phyloP scores from a whole-genome alignment of 1,140 invertebrate genomes.

The Chironomus tepperi region DNA sequence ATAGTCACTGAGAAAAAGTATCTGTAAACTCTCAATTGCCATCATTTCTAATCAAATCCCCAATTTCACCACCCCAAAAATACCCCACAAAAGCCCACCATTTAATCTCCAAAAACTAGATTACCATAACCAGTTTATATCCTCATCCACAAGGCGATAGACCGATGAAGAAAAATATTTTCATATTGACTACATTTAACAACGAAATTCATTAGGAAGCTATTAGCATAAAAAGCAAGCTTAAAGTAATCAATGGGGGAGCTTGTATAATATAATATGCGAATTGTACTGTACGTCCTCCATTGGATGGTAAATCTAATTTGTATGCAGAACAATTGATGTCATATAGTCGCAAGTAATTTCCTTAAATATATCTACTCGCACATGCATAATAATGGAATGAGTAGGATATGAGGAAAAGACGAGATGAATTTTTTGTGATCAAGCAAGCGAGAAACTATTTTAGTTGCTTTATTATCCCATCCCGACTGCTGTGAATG shows the following conservation, averaged over 20 bases:
- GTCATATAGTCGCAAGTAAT: background rate
- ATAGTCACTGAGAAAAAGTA: too few relatives aligned
- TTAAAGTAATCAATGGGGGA: background rate
- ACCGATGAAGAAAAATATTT: background rate
- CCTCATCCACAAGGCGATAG: too few relatives aligned
- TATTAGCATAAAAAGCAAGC: conserved; percentile 8
- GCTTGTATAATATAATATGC: background rate
- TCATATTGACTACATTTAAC: background rate
- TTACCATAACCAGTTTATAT: too few relatives aligned
- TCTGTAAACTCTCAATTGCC: too few relatives aligned
- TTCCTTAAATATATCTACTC: background rate
- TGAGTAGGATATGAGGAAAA: too few relatives aligned
- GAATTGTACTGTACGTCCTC: background rate
- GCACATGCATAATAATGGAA: background rate
- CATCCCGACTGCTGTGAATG: too few relatives aligned
- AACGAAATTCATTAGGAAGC: background rate
- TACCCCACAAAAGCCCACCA: too few relatives aligned
- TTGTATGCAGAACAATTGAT: background rate
- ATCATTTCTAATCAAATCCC: too few relatives aligned
- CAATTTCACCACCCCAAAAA: too few relatives aligned
- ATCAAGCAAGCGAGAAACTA: background rate
- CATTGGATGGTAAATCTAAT: background rate
- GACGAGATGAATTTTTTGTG: background rate
- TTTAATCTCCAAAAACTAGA: too few relatives aligned
- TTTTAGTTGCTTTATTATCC: background rate